Conservation (phyloP, 2,888 invertebrate genomes). For the Eumacrocentrus americanus region DNA sequence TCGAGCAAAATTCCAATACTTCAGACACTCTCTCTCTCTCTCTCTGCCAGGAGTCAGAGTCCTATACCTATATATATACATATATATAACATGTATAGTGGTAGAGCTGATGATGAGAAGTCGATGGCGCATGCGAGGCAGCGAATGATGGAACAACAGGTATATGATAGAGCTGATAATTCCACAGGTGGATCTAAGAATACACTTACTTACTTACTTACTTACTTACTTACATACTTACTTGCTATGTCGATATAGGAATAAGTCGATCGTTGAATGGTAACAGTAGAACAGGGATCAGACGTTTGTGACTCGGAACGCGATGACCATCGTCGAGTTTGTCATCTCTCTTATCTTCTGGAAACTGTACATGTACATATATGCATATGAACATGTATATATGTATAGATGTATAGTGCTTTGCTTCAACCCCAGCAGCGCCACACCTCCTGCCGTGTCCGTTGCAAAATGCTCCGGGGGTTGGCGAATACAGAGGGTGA, state of each 20-base stretch:
- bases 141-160: conserved; percentile 10
- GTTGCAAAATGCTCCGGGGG: conserved; percentile 38
- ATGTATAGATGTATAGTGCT: background rate
- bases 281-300: too few species aligned
- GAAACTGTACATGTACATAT: conserved; percentile 8
- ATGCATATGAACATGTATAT: conserved; percentile 3
- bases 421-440: background rate
- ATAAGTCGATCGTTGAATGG: too few species aligned
- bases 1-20: conserved; percentile 23
- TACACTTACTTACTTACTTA: too few species aligned
- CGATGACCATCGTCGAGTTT: background rate
- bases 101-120: conserved; percentile 8
- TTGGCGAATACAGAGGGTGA: conserved; percentile 47
- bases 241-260: too few species aligned
- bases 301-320: conserved; percentile 23
- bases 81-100: background rate
- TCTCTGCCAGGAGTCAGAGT: background rate
- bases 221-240: too few species aligned
- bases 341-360: too few species aligned
- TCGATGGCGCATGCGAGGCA: conserved; percentile 6
- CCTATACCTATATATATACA: background rate
- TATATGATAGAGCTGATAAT: conserved; percentile 15
- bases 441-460: too few species aligned
- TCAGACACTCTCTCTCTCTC: conserved; percentile 6
- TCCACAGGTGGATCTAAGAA: conserved; percentile 22